Evolutionary conservation across 2,888 invertebrate species (phyloP).

Genomic region (Papilio elwesi): DNA sequence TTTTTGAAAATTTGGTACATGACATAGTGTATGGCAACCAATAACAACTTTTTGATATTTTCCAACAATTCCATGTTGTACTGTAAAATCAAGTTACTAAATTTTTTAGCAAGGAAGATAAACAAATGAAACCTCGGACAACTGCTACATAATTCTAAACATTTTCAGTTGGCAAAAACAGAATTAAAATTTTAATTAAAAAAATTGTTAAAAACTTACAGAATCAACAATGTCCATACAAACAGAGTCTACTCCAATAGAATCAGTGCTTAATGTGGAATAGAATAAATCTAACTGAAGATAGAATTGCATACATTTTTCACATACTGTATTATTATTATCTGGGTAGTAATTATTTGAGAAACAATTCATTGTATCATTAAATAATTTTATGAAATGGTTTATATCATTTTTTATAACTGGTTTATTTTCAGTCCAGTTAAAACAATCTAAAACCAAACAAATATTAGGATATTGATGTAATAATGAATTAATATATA

Average conservation of each 20-base stretch:
- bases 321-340: slow-evolving; percentile 71
- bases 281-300: slow-evolving; percentile 83
- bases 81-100: too few relatives aligned
- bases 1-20: too few relatives aligned
- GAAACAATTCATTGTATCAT: slow-evolving; percentile 76
- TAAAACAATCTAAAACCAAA: slow-evolving; percentile 81
- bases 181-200: too few relatives aligned
- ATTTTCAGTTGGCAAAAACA: too few relatives aligned
- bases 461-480: neutral
- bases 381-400: slow-evolving; percentile 74
- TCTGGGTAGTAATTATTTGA: slow-evolving; percentile 54
- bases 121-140: too few relatives aligned
- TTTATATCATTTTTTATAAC: slow-evolving; percentile 77
- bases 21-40: too few relatives aligned
- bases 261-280: slow-evolving; percentile 80
- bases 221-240: slow-evolving; percentile 89
- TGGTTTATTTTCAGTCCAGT: slow-evolving; percentile 70
- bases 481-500: too few relatives aligned
- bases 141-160: too few relatives aligned
- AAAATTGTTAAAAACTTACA: slow-evolving; percentile 65
- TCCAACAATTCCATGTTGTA: too few relatives aligned
- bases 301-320: slow-evolving; percentile 82
- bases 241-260: slow-evolving; percentile 83
- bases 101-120: too few relatives aligned
- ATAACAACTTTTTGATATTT: too few relatives aligned